Conservation (phyloP, 2,888 invertebrate genomes). For the Cloeon dipterum region DNA sequence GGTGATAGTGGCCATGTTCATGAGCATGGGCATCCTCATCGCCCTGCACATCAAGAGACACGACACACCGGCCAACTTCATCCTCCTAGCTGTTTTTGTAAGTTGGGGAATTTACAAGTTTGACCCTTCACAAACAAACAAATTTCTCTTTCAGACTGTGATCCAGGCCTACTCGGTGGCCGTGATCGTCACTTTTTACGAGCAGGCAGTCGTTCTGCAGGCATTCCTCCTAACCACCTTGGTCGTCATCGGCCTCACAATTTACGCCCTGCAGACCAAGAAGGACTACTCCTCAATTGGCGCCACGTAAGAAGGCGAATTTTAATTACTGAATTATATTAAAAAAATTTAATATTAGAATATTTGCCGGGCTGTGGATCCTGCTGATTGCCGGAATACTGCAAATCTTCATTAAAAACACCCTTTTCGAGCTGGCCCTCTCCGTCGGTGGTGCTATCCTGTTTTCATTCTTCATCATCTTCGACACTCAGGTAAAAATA, state of each 20-base stretch:
- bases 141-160: conserved; percentile 47
- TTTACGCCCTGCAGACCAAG: conserved; percentile 70
- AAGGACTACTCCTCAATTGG: conserved; percentile 58
- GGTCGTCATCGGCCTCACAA: conserved; percentile 47
- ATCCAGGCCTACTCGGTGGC: conserved; percentile 59
- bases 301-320: conserved; percentile 39
- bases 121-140: no score
- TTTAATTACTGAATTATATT: no score
- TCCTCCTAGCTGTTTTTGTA: conserved; percentile 56
- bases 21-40: conserved; percentile 39
- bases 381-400: conserved; percentile 47
- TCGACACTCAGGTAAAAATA: conserved; percentile 52
- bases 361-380: conserved; percentile 39
- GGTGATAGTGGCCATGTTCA: conserved; percentile 33
- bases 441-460: conserved; percentile 49
- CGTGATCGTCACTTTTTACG: conserved; percentile 55
- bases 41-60: conserved; percentile 47
- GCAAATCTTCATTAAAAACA: conserved; percentile 50
- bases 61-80: conserved; percentile 58
- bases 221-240: conserved; percentile 53
- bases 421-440: conserved; percentile 40
- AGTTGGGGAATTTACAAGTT: no score
- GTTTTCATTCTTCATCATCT: conserved; percentile 61
- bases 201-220: conserved; percentile 49
- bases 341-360: no score